phyloP scores from a whole-genome alignment of 2,797 vertebrate genomes.

The Odontamblyopus lacepedii region DNA sequence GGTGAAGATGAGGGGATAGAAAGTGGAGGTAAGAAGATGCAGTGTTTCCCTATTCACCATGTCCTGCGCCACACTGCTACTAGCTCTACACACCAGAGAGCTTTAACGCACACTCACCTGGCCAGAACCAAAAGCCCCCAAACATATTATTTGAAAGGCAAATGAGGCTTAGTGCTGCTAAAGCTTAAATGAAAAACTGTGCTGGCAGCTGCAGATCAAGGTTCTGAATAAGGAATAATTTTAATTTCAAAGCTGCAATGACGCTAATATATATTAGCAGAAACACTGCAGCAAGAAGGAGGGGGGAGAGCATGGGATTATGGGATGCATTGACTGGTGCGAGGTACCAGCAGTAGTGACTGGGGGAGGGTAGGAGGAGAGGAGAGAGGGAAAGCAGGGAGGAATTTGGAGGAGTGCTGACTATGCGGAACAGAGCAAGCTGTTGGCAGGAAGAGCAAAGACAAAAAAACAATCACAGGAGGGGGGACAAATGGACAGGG shows the following conservation, averaged over 20 bases:
- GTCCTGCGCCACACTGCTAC: slow-evolving; percentile 66
- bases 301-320: slow-evolving; percentile 61
- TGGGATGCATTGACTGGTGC: slow-evolving; percentile 69
- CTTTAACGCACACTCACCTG: slow-evolving; percentile 52
- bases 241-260: slow-evolving; percentile 57
- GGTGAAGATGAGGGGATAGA: slow-evolving; percentile 1
- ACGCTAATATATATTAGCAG: slow-evolving; percentile 79
- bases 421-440: slow-evolving; percentile 65
- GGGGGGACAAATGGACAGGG: slow-evolving; percentile 12
- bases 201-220: slow-evolving; percentile 26
- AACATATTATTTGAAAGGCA: slow-evolving; percentile 19
- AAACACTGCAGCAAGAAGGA: slow-evolving; percentile 78
- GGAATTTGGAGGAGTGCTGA: slow-evolving; percentile 72
- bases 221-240: slow-evolving; percentile 24
- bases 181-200: slow-evolving; percentile 15
- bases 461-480: slow-evolving; percentile 55
- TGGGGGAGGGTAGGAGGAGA: slow-evolving; percentile 40
- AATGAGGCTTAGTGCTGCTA: slow-evolving; percentile 17
- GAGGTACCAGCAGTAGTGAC: slow-evolving; percentile 69
- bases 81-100: slow-evolving; percentile 38
- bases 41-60: slow-evolving; percentile 71
- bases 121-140: slow-evolving; percentile 41
- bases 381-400: slow-evolving; percentile 33
- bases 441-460: slow-evolving; percentile 67
- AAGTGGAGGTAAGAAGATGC: slow-evolving; percentile 42